Base-by-base conservation (phyloP, 2,797 vertebrate genomes). In the Lepus townsendii region DNA sequence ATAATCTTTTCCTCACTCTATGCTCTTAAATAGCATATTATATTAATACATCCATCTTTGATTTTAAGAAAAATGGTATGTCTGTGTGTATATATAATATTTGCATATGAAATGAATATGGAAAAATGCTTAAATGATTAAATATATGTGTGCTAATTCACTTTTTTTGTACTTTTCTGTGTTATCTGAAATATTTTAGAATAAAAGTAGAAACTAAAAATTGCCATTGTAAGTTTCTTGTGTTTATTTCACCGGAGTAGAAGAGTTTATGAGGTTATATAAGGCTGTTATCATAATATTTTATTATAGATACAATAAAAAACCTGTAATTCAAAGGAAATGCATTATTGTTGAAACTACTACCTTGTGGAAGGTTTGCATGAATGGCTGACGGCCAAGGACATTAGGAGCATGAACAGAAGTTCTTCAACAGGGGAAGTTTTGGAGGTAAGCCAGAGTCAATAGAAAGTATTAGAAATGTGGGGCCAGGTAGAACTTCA, bases 151-250 rank as follows among this genome's bases (percentile, higher is more conserved):
- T 47, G 8, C 42, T 47, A 8, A 47, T 47, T 9, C 8, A 10
- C 42, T 10, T 47, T 47, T 47, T 47, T 47, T 47, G 42, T 47
- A 47, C 8, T 47, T 47, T 47, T 47, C 42, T 47, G 42, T 47
- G 42, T 47, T 47, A 47, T 47, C 42, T 47, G 42, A 47, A 47
- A 47, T 47, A 47, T 47, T 47, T 47, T 47, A 47, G 42, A 47
- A 47, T 47, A 47, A 47, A 47, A 47, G 42, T 9, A 47, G 42
- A 47, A 47, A 47, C 42, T 95, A 98, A 97, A 98, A 98, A 97
- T 96, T 95, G 93, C 71, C 97, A 10, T 1, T 95, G 96, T 97
- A 90, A 96, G 77, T 98, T 97, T 98, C 88, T 97, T 96, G 79
- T 97, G 84, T 97, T 97, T 95, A 96, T 93, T 97, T 97, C 32